Percentiles rank a stretch among this genome's conserved stretches.
Evolutionary conservation across 2,888 invertebrate species (phyloP).

Genomic region (Phlogophora meticulosa): DNA sequence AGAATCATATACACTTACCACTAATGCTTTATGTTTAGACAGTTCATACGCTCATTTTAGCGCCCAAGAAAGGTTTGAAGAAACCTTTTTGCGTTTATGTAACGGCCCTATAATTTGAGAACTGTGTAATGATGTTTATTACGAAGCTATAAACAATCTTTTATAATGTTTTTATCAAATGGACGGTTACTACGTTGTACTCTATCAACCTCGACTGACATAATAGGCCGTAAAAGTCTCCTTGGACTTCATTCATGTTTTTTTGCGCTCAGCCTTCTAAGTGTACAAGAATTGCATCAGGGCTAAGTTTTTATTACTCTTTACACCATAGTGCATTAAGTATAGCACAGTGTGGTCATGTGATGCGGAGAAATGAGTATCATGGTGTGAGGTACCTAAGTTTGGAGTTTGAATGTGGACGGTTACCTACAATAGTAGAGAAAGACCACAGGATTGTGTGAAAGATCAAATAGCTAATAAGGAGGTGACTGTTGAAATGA

Average conservation of each 20-base stretch:
- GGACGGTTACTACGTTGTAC: constrained; percentile 12
- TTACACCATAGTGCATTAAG: no score
- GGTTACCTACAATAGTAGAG: no score
- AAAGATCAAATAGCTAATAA: no score
- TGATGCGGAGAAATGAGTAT: no score
- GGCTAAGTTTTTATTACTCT: constrained; percentile 1
- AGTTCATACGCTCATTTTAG: constrained; percentile 1
- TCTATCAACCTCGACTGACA: constrained; percentile 9
- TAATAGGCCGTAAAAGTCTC: constrained; percentile 10
- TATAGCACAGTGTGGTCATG: no score
- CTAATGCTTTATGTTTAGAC: constrained; percentile 31
- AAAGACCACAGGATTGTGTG: no score
- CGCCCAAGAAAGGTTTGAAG: not conserved
- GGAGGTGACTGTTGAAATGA: no score
- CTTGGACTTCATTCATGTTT: constrained; percentile 36
- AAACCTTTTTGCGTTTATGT: not conserved
- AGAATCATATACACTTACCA: constrained; percentile 38
- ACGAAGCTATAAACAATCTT: not conserved
- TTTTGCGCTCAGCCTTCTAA: constrained; percentile 12
- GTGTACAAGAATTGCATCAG: constrained; percentile 15
- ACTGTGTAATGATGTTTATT: constrained; percentile 2
- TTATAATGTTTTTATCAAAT: not conserved
- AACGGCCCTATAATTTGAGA: constrained; percentile 14
- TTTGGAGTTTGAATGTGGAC: no score
- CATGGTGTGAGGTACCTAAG: no score